A percentile compares a stretch with the other conserved stretches of the same genome.
phyloP scores from a whole-genome alignment of 2,797 vertebrate genomes.

The Peromyscus attwateri region DNA sequence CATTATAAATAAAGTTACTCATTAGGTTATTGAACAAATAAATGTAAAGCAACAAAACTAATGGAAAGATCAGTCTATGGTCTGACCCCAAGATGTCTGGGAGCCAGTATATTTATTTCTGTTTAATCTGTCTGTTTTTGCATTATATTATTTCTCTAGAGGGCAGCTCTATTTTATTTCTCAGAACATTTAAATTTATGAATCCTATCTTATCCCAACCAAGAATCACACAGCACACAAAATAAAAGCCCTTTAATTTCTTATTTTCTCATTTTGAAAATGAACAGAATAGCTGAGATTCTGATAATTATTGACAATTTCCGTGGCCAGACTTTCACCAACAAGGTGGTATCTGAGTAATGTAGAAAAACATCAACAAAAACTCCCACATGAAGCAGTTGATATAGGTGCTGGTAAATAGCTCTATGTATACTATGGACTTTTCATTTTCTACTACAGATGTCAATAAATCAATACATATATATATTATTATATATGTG shows the following conservation, averaged over 20 bases:
- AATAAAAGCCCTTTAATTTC: not conserved
- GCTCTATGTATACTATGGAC: not conserved
- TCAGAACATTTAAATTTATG: not conserved
- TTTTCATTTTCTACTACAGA: not conserved
- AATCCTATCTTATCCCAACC: not conserved
- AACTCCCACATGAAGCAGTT: not conserved
- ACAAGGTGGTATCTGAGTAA: not conserved
- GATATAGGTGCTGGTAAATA: not conserved
- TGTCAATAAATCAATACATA: not conserved
- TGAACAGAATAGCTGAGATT: not conserved
- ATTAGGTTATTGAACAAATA: not conserved
- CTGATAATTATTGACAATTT: not conserved
- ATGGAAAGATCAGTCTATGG: not conserved
- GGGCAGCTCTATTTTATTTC: not conserved
- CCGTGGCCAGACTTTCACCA: not conserved
- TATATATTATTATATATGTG: not conserved
- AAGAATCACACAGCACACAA: not conserved
- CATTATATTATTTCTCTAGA: not conserved
- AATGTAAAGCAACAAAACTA: not conserved
- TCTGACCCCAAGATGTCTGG: not conserved
- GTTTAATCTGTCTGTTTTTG: not conserved
- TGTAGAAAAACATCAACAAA: not conserved
- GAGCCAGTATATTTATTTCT: not conserved
- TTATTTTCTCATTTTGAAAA: conserved; percentile 21
- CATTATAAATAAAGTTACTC: not conserved